Percentiles rank a stretch among this genome's conserved stretches.
These are phyloP conservation scores for Denticeps clupeoides DNA, from an alignment of 2,797 vertebrate species.

Conservation along the genomic window DNA sequence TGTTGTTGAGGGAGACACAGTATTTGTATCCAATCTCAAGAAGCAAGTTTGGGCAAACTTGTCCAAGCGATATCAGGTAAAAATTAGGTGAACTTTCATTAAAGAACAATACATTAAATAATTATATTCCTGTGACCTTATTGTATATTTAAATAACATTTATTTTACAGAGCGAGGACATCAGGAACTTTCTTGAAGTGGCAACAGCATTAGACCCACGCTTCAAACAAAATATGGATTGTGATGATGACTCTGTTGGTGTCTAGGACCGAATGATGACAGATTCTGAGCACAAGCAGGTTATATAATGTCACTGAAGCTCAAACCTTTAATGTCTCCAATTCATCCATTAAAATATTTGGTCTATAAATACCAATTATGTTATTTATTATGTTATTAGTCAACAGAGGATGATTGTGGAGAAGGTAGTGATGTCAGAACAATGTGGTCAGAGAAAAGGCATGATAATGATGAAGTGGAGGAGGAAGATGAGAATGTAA, in stretches of 20 bases:
- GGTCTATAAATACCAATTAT: no score
- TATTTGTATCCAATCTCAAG: background rate
- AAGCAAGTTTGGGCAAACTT: background rate
- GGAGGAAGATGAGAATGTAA: background rate
- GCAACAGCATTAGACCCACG: conserved; percentile 7
- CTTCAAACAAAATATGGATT: conserved; percentile 3
- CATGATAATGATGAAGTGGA: background rate
- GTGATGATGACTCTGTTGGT: background rate
- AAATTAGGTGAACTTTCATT: background rate
- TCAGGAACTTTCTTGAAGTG: conserved; percentile 13
- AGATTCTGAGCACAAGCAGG: background rate
- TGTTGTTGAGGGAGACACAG: background rate
- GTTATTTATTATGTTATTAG: no score
- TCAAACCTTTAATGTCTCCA: background rate
- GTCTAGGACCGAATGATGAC: conserved; percentile 2
- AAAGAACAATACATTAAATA: background rate
- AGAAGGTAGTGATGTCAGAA: background rate
- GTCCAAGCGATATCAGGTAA: background rate
- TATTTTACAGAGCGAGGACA: conserved; percentile 2
- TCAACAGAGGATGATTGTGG: no score
- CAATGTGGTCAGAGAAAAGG: background rate
- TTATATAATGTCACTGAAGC: background rate
- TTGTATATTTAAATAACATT: no score
- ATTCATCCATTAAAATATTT: background rate
- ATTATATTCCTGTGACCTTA: background rate